A percentile compares a stretch with the other conserved stretches of the same genome.
Conservation (phyloP, 2,888 invertebrate genomes). For the Artemia sinica region DNA sequence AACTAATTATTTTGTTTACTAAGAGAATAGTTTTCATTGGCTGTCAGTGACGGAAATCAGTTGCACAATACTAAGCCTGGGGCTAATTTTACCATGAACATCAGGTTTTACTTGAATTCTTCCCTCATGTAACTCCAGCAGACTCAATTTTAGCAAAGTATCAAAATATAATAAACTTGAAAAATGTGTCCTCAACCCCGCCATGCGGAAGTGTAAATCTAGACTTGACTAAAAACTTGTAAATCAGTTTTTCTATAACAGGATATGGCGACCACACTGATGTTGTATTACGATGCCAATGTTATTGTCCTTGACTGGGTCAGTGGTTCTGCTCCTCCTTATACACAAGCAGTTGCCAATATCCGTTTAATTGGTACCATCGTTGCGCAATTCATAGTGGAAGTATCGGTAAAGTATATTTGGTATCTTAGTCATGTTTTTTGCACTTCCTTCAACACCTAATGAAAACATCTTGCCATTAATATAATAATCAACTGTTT, state of each 20-base stretch:
- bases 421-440: neutral
- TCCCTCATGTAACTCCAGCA: no score
- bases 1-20: no score
- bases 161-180: no score
- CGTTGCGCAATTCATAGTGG: slow-evolving; percentile 48
- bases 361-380: slow-evolving; percentile 68
- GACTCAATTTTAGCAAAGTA: no score
- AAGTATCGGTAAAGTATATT: slow-evolving; percentile 31
- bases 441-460: neutral
- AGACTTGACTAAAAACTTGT: no score
- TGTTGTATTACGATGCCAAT: slow-evolving; percentile 50
- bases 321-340: slow-evolving; percentile 66
- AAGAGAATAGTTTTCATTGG: no score
- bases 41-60: no score
- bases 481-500: neutral
- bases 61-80: no score
- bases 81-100: no score
- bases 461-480: neutral
- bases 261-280: slow-evolving; percentile 51
- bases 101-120: no score
- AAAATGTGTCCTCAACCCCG: no score
- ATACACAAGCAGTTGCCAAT: slow-evolving; percentile 80
- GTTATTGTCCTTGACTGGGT: slow-evolving; percentile 71
- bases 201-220: no score
- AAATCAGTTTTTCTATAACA: slow-evolving; percentile 28